A percentile compares a stretch with the other conserved stretches of the same genome.
These are phyloP conservation scores for Cynoglossus semilaevis DNA, from an alignment of 2,113 vertebrate genomes.

Conservation along the genomic window DNA sequence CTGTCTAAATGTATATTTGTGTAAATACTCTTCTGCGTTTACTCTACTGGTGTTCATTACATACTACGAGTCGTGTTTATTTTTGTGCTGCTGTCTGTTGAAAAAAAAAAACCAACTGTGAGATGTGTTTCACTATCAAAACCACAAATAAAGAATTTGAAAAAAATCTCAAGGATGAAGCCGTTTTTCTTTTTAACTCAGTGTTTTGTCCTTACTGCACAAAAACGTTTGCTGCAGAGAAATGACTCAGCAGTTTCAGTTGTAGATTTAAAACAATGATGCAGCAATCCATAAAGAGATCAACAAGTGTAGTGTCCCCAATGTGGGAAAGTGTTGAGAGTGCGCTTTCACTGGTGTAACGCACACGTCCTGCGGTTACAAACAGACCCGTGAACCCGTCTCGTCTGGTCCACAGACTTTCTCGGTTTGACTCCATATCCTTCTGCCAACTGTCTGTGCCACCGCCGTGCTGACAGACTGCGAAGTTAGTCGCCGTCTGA, in stretches of 20 bases:
- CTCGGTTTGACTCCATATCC: slow-evolving; percentile 41
- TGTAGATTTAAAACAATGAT: neutral
- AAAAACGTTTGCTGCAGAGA: neutral
- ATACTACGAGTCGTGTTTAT: slow-evolving; percentile 2
- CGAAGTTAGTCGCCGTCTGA: neutral
- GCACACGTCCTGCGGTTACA: slow-evolving; percentile 42
- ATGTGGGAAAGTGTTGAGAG: slow-evolving; percentile 4
- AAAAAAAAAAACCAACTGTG: neutral
- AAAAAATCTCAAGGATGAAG: neutral
- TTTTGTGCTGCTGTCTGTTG: slow-evolving; percentile 28
- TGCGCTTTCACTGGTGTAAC: slow-evolving; percentile 51
- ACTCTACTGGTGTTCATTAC: neutral
- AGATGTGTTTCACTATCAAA: slow-evolving; percentile 10
- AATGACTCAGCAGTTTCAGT: neutral
- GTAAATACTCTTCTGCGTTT: slow-evolving; percentile 57
- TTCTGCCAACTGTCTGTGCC: slow-evolving; percentile 18
- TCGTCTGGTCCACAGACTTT: slow-evolving; percentile 19
- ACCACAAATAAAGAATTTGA: neutral
- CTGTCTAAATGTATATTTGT: slow-evolving; percentile 58
- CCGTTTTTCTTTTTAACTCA: neutral
- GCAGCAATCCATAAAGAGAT: slow-evolving; percentile 2
- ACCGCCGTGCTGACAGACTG: neutral
- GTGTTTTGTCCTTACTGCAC: neutral
- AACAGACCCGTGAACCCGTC: slow-evolving; percentile 26
- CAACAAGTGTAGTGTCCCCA: neutral